Conservation (phyloP, 2,797 vertebrate genomes). For the Manis pentadactyla region DNA sequence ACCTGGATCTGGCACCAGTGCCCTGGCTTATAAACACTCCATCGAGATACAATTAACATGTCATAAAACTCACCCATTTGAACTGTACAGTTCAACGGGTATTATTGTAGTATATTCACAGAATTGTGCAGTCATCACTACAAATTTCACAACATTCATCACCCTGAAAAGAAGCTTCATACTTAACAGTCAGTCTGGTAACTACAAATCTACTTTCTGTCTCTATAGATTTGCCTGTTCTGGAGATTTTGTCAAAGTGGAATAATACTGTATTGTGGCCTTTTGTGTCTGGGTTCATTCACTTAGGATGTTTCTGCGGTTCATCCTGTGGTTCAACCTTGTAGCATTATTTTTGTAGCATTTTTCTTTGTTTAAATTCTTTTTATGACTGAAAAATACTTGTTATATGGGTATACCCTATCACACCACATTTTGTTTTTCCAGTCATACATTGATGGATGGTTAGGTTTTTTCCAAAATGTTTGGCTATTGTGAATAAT, state of each 20-base stretch:
- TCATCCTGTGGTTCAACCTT: too few species aligned
- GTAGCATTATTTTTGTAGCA: neutral
- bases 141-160: neutral
- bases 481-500: neutral
- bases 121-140: too few species aligned
- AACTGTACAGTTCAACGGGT: neutral
- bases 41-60: neutral
- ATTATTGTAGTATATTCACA: neutral
- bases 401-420: neutral
- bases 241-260: neutral
- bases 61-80: neutral
- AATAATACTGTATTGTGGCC: neutral
- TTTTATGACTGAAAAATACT: neutral
- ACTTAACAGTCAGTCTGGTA: neutral
- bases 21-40: neutral
- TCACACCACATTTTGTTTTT: neutral
- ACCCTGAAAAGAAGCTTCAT: neutral
- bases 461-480: neutral
- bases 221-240: neutral
- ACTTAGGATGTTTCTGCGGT: neutral
- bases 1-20: neutral
- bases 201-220: neutral
- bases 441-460: neutral
- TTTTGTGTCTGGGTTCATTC: neutral
- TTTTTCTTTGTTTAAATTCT: neutral